Evolutionary conservation across 2,797 vertebrate species (phyloP).

Genomic region (Pipistrellus pygmaeus): DNA sequence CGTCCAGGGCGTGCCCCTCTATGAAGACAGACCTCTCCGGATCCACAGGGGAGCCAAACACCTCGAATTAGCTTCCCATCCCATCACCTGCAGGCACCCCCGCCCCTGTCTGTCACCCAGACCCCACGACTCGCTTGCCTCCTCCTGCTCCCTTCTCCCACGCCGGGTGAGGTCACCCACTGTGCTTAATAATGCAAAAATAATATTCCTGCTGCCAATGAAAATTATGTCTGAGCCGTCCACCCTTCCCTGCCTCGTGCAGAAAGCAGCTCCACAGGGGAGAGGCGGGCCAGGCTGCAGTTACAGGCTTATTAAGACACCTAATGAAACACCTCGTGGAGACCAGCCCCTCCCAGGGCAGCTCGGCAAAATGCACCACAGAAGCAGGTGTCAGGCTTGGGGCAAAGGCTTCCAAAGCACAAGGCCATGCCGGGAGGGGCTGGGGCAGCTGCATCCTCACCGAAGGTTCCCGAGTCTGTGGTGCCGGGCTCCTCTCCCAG

Average conservation of each 20-base stretch:
- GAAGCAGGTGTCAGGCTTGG: constrained; percentile 62
- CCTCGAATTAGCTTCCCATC: background rate
- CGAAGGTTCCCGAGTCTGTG: background rate
- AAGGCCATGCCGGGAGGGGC: background rate
- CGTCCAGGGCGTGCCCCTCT: background rate
- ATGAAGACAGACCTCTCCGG: background rate
- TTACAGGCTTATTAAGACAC: constrained; percentile 75
- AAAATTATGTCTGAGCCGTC: constrained; percentile 74
- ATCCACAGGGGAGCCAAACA: background rate
- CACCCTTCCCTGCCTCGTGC: constrained; percentile 16
- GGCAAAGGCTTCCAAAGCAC: constrained; percentile 49
- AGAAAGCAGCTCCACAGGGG: constrained; percentile 65
- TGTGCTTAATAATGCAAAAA: constrained; percentile 74
- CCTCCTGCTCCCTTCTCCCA: constrained; percentile 35
- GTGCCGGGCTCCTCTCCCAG: background rate
- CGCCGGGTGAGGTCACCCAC: constrained; percentile 73
- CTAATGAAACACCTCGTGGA: constrained; percentile 80
- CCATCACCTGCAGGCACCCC: background rate
- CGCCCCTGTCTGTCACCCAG: background rate
- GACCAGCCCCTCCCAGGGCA: constrained; percentile 18
- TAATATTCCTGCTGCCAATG: constrained; percentile 78
- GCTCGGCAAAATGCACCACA: constrained; percentile 49
- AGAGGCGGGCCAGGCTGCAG: background rate
- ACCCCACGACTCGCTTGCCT: background rate
- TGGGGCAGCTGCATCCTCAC: rapidly evolving